These are phyloP conservation scores for Catharus fuscescens DNA, from an alignment of 2,113 vertebrate species.

Conservation along the genomic window DNA sequence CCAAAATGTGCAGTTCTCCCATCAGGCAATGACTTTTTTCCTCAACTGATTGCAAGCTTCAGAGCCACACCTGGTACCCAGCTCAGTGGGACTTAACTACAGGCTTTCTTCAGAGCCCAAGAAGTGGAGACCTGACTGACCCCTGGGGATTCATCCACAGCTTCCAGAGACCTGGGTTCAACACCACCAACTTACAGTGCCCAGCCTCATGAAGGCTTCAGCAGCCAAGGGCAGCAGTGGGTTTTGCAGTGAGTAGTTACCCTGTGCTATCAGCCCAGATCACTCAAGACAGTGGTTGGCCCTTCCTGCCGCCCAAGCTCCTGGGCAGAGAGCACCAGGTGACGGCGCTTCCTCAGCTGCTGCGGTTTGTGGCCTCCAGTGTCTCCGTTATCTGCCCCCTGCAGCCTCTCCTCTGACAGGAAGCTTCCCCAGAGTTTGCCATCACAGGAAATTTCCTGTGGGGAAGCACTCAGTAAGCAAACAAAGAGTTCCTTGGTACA, in stretches of 20 bases:
- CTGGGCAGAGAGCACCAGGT: not conserved
- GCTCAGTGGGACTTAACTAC: not conserved
- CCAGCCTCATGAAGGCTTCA: not conserved
- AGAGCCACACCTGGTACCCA: not conserved
- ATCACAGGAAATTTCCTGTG: slow-evolving; percentile 82
- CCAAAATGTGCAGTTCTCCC: not conserved
- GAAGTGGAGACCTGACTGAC: not conserved
- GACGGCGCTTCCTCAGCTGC: not conserved
- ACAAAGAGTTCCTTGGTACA: slow-evolving; percentile 58
- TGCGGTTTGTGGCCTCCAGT: slow-evolving; percentile 10
- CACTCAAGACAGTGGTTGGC: not conserved
- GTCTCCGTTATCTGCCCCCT: slow-evolving; percentile 66
- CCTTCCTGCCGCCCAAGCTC: not conserved
- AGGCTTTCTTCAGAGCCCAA: not conserved
- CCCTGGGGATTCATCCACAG: not conserved
- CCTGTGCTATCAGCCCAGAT: not conserved
- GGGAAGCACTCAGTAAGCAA: slow-evolving; percentile 72
- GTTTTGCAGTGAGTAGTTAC: not conserved
- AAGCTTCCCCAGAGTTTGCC: slow-evolving; percentile 78
- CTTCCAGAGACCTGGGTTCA: not conserved
- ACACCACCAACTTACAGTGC: not conserved
- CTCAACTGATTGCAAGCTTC: not conserved
- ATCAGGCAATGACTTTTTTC: not conserved
- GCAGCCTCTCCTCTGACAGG: slow-evolving; percentile 71
- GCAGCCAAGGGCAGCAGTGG: not conserved